Evolutionary conservation across 1,140 invertebrate species (phyloP).

Genomic region (Cotesia glomerata): DNA sequence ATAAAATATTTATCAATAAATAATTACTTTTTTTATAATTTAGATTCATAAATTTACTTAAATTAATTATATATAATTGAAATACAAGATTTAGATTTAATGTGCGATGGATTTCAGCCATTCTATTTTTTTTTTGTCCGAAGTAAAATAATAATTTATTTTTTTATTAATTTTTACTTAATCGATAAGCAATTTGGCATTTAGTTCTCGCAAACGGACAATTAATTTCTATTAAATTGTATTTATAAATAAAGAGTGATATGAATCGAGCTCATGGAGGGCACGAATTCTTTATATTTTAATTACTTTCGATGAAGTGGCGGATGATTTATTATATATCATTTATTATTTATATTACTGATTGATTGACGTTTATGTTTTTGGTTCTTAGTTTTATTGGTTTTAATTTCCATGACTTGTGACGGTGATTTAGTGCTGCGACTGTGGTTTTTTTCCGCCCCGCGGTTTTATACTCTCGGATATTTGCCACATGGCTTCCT

Average conservation of each 20-base stretch:
- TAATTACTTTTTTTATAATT: neutral
- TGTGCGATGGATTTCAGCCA: neutral
- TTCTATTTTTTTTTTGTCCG: neutral
- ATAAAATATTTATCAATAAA: too few species aligned
- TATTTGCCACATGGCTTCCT: constrained; percentile 97
- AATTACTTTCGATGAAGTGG: neutral
- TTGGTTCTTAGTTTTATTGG: constrained; percentile 34
- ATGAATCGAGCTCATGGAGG: constrained; percentile 25
- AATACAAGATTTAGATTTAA: neutral
- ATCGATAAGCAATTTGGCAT: constrained; percentile 12
- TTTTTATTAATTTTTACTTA: neutral
- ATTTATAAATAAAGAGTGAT: neutral
- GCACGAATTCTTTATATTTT: neutral
- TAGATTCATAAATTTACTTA: too few species aligned
- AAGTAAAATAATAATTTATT: neutral
- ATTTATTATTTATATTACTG: neutral
- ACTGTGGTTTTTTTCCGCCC: constrained; percentile 67
- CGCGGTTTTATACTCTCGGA: constrained; percentile 95
- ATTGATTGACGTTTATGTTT: constrained; percentile 1
- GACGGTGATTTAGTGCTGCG: constrained; percentile 53
- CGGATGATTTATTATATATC: neutral
- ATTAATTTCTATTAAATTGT: neutral
- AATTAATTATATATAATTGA: neutral
- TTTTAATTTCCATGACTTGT: constrained; percentile 32
- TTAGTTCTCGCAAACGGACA: neutral